phyloP scores from a whole-genome alignment of 2,888 invertebrate genomes.

The Herminia tarsipennalis region DNA sequence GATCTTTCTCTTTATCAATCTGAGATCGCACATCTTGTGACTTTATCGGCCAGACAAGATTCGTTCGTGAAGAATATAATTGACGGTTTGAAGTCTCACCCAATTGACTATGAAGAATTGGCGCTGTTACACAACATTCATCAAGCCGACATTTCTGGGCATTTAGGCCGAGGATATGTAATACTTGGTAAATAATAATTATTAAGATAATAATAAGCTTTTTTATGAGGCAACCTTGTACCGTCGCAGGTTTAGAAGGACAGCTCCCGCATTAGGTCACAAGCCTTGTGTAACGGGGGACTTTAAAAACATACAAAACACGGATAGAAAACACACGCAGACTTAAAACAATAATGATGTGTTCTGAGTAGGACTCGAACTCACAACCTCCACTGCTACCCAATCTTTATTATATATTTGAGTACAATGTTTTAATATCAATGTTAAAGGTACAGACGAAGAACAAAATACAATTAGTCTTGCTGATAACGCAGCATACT shows the following conservation, averaged over 20 bases:
- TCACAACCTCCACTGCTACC: too few species aligned
- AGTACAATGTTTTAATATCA: too few species aligned
- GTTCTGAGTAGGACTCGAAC: too few species aligned
- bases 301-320: too few species aligned
- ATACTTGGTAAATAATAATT: constrained; percentile 64
- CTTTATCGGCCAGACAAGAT: constrained; percentile 64
- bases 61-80: constrained; percentile 52
- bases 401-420: too few species aligned
- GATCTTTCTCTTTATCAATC: constrained; percentile 57
- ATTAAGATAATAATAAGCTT: too few species aligned
- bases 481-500: constrained; percentile 56
- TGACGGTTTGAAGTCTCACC: constrained; percentile 56
- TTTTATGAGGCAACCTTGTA: too few species aligned
- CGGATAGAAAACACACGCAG: too few species aligned
- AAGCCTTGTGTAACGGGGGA: too few species aligned
- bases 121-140: constrained; percentile 69
- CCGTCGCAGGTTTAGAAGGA: too few species aligned
- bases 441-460: neutral
- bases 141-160: constrained; percentile 54
- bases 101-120: constrained; percentile 68
- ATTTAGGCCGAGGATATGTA: constrained; percentile 67
- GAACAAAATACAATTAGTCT: constrained; percentile 52
- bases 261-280: too few species aligned
- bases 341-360: too few species aligned
- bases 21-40: constrained; percentile 61